Conservation (phyloP, 2,113 vertebrate genomes). For the Otus sunia region DNA sequence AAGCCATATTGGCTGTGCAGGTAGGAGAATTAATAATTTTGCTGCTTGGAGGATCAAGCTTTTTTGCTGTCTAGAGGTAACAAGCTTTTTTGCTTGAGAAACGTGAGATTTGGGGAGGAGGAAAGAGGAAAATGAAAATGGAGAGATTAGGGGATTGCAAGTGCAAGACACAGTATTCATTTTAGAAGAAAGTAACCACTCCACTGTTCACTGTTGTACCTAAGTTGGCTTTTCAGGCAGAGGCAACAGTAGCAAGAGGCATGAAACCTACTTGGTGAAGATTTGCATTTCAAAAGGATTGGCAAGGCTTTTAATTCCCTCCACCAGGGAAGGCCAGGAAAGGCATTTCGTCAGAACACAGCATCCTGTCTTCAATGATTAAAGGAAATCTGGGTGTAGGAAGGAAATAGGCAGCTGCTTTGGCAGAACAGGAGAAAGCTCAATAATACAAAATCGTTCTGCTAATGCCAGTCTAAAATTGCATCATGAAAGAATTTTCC, state of each 20-base stretch:
- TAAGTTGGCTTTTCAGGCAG: not conserved
- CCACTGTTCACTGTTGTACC: not conserved
- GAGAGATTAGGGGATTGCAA: not conserved
- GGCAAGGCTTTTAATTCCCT: slow-evolving; percentile 37
- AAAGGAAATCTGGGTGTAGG: slow-evolving; percentile 21
- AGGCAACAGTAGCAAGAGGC: not conserved
- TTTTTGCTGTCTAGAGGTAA: not conserved
- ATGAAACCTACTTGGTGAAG: slow-evolving; percentile 2
- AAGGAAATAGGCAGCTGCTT: slow-evolving; percentile 32
- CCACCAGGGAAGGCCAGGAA: slow-evolving; percentile 5
- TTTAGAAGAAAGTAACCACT: not conserved
- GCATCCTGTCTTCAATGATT: slow-evolving; percentile 28
- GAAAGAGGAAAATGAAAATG: not conserved
- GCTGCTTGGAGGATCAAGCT: not conserved
- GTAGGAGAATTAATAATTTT: not conserved
- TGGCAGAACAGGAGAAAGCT: not conserved
- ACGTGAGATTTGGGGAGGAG: not conserved
- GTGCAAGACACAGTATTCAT: not conserved
- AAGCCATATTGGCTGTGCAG: not conserved
- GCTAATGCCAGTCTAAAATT: not conserved
- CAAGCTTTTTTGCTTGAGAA: not conserved
- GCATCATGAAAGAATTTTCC: not conserved
- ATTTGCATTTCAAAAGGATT: slow-evolving; percentile 60
- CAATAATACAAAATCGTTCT: not conserved
- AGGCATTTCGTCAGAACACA: slow-evolving; percentile 8